phyloP scores from a whole-genome alignment of 1,140 invertebrate genomes.

The Nylanderia fulva region DNA sequence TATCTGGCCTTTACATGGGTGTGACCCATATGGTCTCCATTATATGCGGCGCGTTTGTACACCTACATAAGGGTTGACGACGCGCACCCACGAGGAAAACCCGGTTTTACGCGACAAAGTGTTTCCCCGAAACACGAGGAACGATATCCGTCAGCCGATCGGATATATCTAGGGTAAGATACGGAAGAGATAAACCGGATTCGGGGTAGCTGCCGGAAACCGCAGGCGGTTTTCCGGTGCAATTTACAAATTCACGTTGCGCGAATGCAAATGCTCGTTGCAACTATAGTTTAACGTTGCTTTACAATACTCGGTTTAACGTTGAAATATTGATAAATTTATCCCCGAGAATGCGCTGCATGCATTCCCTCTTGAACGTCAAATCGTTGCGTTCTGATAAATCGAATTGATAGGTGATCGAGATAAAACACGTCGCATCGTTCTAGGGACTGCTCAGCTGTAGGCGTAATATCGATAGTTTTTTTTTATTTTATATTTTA shows the following conservation, averaged over 20 bases:
- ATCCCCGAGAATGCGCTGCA: neutral
- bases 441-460: neutral
- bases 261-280: too few relatives aligned
- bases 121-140: too few relatives aligned
- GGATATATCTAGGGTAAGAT: conserved; percentile 21
- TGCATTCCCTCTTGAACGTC: neutral
- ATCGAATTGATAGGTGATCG: neutral
- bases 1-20: conserved; percentile 21
- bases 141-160: conserved; percentile 20
- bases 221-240: neutral
- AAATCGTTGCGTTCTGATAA: neutral
- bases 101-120: too few relatives aligned
- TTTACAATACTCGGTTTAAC: too few relatives aligned
- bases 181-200: neutral
- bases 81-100: neutral
- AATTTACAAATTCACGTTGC: conserved; percentile 8
- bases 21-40: conserved; percentile 53
- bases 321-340: neutral
- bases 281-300: too few relatives aligned
- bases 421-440: conserved; percentile 13
- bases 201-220: conserved; percentile 1
- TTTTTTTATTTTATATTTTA: neutral
- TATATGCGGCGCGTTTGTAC: conserved; percentile 23
- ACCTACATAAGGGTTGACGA: neutral
- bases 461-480: neutral